Base-by-base conservation (phyloP, 1,140 invertebrate species). In the Theocolax elegans region DNA sequence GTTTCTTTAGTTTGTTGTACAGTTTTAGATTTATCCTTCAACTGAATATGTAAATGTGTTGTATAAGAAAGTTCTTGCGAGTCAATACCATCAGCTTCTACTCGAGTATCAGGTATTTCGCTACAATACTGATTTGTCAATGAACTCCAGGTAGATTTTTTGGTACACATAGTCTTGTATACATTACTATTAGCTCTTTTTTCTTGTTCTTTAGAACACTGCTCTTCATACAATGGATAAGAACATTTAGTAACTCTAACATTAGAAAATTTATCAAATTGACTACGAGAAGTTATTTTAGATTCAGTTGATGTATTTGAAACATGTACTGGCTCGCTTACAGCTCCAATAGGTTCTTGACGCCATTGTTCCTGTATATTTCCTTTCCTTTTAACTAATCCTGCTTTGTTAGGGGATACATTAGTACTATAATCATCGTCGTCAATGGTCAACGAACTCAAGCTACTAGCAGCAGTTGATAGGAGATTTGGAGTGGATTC, bases 401-500 rank as follows among this genome's bases (percentile, higher is more conserved):
- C 35, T 51, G 56, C 56, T 35, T 69, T 69, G 51, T 54, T 53
- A 51, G 40, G 35, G 3, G 38, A 17, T 44, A 19, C 4, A 17
- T 64, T 48, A 27, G 49, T 40, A 49, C n/a, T 15, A 27, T 46
- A 59, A 27, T 71, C 60, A 58, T 71, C 68, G 42, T 71, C 92
- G 75, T 93, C 92, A 44, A 94, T 91, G 17, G 92, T 94, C 25
- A 95, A 87, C 72, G 92, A 93, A 79, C 92, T 93, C 12, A 94
- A 86, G 81, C 93, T 94, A 15, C 93, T 95, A 13, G 91, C 90
- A 15, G 89, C 89, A 15, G 59, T 65, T 63, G 51, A 70, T 0
- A 93, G 95, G 79, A 95, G 93, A 77, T 91, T 90, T 0, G 94
- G 94, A 0, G 94, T 95, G 64, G 93, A 92, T 83, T 96, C 94